Base-by-base conservation (phyloP, 92 coral and sea anemone genomes). In the Phenganax stokvisi region DNA sequence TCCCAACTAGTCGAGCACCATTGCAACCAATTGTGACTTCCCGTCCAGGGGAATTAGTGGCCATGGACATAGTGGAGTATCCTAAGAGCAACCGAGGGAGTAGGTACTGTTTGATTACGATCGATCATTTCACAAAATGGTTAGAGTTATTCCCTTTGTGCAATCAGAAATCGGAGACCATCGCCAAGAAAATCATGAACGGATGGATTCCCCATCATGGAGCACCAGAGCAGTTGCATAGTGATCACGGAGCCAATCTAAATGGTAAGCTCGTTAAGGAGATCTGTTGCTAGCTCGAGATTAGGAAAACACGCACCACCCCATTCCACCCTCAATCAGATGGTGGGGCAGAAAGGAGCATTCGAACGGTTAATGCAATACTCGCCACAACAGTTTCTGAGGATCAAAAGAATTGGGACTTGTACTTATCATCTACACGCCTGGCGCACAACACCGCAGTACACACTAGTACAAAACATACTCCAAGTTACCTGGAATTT, bases 141-240 rank as follows among this genome's bases (percentile, higher is more conserved):
- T 11, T 80, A n/a, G 84, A 80, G 31, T 8, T 80, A 62, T 80
- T 64, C 56, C 84, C 84, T 2, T 28, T 68, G 25, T 16, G 55
- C n/a, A 59, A 80, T 80, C 58, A 57, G 6, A 56, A 30, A 71
- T 56, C 85, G 0, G 75, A 12, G 25, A 74, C 80, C 29, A 79
- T 84, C 59, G 87, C 89, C 37, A 80, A 80, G 69, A 87, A 79
- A 29, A 56, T 84, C 13, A 56, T 73, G 12, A 77, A 87, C 27
- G 82, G 71, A 30, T 87, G 74, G 66, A 79, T 86, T 57, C 82
- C 81, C 47, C 73, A 65, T 13, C 71, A 76, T 57, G 86, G 89
- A 60, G 85, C 90, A 44, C 87, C 87, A 47, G 84, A 87, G 54
- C 85, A 87, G 65, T 67, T 87, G 15, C 90, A 84, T 54, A 51